A percentile compares a stretch with the other conserved stretches of the same genome.
Conservation (phyloP, 2,888 invertebrate species). For the Perizoma flavofasciatum region DNA sequence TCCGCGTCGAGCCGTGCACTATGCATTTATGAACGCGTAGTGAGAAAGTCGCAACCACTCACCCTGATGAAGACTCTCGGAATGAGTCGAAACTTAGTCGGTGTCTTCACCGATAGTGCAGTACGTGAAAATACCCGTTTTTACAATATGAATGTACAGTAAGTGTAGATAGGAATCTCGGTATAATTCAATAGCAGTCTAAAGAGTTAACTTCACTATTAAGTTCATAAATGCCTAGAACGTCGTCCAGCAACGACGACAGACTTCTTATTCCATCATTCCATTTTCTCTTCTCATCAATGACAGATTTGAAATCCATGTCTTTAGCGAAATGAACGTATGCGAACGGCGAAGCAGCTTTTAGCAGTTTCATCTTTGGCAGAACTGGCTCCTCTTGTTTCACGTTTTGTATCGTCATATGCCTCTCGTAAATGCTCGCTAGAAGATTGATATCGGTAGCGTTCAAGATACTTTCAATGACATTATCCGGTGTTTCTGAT, state of each 20-base stretch:
- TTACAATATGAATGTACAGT: slow-evolving; percentile 1
- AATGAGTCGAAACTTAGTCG: too few relatives aligned
- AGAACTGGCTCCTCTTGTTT: slow-evolving; percentile 46
- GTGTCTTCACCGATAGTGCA: too few relatives aligned
- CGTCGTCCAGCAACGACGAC: slow-evolving; percentile 89
- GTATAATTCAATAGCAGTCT: slow-evolving; percentile 86
- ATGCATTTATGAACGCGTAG: too few relatives aligned
- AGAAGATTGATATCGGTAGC: slow-evolving; percentile 85
- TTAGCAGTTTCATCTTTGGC: slow-evolving; percentile 58
- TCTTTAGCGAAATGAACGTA: slow-evolving; percentile 84
- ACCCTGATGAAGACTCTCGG: too few relatives aligned
- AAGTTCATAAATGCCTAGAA: slow-evolving; percentile 84
- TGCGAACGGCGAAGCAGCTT: slow-evolving; percentile 76
- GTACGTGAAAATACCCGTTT: too few relatives aligned
- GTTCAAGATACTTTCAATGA: slow-evolving; percentile 87
- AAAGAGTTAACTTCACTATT: slow-evolving; percentile 83
- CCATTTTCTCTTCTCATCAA: slow-evolving; percentile 87
- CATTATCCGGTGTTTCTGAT: slow-evolving; percentile 65
- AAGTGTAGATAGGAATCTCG: slow-evolving; percentile 22
- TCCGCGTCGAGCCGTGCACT: too few relatives aligned
- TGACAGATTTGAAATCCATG: slow-evolving; percentile 84
- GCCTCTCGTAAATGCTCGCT: slow-evolving; percentile 84
- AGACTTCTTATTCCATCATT: slow-evolving; percentile 86
- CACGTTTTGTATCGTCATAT: slow-evolving; percentile 63
- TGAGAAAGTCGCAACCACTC: too few relatives aligned